These are phyloP conservation scores for Drosophila ogumai DNA, from an alignment of 1,140 invertebrate genomes.

Conservation along the genomic window DNA sequence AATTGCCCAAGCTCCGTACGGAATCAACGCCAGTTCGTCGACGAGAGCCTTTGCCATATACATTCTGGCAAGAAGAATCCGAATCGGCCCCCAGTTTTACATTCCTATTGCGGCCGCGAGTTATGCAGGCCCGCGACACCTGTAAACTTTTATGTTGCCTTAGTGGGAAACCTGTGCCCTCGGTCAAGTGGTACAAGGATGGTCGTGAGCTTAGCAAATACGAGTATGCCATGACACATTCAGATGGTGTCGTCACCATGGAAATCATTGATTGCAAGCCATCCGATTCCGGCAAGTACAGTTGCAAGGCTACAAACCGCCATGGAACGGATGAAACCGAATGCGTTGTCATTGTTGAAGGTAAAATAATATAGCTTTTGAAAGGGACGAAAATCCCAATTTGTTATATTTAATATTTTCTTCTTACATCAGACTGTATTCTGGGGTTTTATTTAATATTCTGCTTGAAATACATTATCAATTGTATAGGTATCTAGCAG, in stretches of 20 bases:
- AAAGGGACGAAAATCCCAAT: background rate
- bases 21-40: conserved; percentile 90
- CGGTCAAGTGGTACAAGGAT: conserved; percentile 97
- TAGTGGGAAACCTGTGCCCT: conserved; percentile 96
- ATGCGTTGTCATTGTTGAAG: conserved; percentile 98
- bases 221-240: conserved; percentile 94
- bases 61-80: conserved; percentile 94
- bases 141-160: conserved; percentile 99
- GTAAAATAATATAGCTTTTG: conserved; percentile 85
- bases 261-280: conserved; percentile 98
- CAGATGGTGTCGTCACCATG: conserved; percentile 97
- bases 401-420: background rate
- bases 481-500: background rate
- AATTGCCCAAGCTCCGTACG: conserved; percentile 91
- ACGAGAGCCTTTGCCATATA: conserved; percentile 90
- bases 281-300: conserved; percentile 98
- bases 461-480: background rate
- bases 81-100: conserved; percentile 97
- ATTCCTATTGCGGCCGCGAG: conserved; percentile 97
- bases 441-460: background rate
- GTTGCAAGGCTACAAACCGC: conserved; percentile 95
- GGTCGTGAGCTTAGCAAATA: conserved; percentile 95
- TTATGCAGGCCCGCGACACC: conserved; percentile 97
- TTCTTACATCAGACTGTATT: background rate
- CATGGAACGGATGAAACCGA: conserved; percentile 97